Percentiles rank a stretch among this genome's conserved stretches.
phyloP scores from a whole-genome alignment of 2,797 vertebrate genomes.

The Malacoraja senta region DNA sequence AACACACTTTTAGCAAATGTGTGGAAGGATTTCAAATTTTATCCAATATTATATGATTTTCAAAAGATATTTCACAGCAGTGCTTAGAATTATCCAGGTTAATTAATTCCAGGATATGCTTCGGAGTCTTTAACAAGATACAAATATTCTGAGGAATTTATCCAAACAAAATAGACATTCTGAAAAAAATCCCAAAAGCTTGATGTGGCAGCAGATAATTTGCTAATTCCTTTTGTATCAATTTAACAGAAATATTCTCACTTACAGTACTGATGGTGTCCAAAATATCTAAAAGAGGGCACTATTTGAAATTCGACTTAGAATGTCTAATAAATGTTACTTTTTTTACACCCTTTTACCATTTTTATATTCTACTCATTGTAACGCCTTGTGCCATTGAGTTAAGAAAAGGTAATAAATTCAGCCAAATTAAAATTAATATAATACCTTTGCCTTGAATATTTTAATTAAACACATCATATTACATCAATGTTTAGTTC shows the following conservation, averaged over 20 bases:
- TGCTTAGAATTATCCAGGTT: background rate
- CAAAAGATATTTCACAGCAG: background rate
- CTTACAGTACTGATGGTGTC: background rate
- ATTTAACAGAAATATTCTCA: background rate
- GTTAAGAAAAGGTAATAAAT: background rate
- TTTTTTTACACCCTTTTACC: background rate
- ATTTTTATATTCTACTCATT: background rate
- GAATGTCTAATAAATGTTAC: too few species aligned
- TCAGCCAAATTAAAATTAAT: background rate
- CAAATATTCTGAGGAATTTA: background rate
- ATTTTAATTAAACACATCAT: slow-evolving; percentile 6
- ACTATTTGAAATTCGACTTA: background rate
- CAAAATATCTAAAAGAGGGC: slow-evolving; percentile 1
- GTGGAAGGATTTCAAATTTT: background rate
- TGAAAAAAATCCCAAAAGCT: background rate
- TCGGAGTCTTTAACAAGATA: background rate
- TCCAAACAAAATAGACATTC: background rate
- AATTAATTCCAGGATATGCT: background rate
- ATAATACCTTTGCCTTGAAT: background rate
- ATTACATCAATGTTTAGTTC: background rate
- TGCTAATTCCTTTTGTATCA: background rate
- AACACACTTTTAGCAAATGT: background rate
- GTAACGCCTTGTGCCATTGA: background rate
- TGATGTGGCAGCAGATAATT: background rate
- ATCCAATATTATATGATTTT: background rate